phyloP scores from a whole-genome alignment of 2,888 invertebrate genomes.

The Onthophagus sagittarius region DNA sequence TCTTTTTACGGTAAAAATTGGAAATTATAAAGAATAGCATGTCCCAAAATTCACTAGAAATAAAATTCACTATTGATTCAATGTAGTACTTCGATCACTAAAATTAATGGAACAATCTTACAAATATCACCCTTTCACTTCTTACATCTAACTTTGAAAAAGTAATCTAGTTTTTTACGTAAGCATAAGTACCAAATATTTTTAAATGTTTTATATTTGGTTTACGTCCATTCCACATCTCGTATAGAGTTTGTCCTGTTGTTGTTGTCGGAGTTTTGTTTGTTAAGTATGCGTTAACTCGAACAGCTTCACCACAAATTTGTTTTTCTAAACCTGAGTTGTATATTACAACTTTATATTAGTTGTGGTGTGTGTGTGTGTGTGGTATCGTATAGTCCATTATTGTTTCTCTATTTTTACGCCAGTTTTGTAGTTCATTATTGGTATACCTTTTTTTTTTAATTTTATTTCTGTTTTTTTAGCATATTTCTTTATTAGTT shows the following conservation, averaged over 20 bases:
- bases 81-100: too few relatives aligned
- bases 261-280: background rate
- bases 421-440: background rate
- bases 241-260: background rate
- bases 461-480: too few relatives aligned
- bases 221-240: background rate
- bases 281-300: background rate
- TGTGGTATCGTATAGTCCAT: background rate
- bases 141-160: background rate
- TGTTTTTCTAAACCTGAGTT: background rate
- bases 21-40: too few relatives aligned
- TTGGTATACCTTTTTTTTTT: too few relatives aligned
- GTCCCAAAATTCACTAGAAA: too few relatives aligned
- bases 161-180: background rate
- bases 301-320: conserved; percentile 1
- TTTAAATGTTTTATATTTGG: background rate
- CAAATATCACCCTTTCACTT: conserved; percentile 1
- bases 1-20: too few relatives aligned
- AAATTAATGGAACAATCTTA: too few relatives aligned
- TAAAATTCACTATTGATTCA: too few relatives aligned
- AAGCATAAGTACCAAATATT: background rate
- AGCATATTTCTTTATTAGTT: too few relatives aligned
- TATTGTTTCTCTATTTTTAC: background rate
- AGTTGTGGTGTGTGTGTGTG: background rate
- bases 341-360: background rate